These are phyloP conservation scores for Gastrophryne carolinensis DNA, from an alignment of 2,797 vertebrate species.

Conservation along the genomic window DNA sequence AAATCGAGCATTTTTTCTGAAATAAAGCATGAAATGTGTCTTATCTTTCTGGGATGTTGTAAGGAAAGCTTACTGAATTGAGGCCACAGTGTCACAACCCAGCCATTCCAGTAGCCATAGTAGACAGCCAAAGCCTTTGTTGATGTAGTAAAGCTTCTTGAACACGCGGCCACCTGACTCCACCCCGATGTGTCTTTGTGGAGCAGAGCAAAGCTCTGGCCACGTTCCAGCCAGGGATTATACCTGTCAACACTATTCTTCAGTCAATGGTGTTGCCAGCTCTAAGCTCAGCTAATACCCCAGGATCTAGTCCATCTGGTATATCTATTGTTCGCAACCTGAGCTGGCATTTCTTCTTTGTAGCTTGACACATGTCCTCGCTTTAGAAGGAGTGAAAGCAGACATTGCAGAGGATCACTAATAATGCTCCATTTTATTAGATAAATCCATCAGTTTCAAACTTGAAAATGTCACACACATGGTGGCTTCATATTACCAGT, in stretches of 20 bases:
- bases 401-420: not conserved
- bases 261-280: conserved; percentile 28
- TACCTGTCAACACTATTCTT: conserved; percentile 24
- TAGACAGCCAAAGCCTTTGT: not conserved
- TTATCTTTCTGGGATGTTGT: too few relatives aligned
- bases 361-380: not conserved
- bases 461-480: too few relatives aligned
- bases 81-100: not conserved
- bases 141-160: not conserved
- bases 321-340: conserved; percentile 11
- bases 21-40: too few relatives aligned
- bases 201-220: not conserved
- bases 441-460: not conserved
- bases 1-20: not conserved
- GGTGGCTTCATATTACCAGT: too few relatives aligned
- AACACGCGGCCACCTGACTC: conserved; percentile 12
- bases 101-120: not conserved
- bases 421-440: not conserved
- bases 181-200: not conserved
- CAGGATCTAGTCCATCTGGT: conserved; percentile 23
- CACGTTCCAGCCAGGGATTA: not conserved
- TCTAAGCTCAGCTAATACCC: conserved; percentile 19
- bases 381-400: not conserved
- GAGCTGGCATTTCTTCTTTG: conserved; percentile 6
- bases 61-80: too few relatives aligned